Base-by-base conservation (phyloP, 2,888 invertebrate species). In the Arge pagana region DNA sequence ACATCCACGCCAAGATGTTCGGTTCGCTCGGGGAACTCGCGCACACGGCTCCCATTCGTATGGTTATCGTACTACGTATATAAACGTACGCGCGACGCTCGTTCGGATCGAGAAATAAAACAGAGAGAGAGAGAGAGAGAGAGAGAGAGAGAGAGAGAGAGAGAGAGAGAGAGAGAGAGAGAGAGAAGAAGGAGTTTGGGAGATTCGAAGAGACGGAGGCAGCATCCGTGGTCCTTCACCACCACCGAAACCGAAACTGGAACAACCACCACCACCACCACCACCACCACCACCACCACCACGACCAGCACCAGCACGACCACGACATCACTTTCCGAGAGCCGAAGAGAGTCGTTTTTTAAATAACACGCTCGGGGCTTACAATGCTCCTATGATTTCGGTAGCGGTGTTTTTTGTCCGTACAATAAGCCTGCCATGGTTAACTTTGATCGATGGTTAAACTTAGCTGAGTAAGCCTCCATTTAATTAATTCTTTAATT, bases 401-500 rank as follows among this genome's bases (percentile, higher is more conserved):
- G 69, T 72, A 68, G 68, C 70, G 64, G 65, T 63, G 61, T 63
- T 67, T 70, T 68, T 68, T 66, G 66, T 68, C 60, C 66, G 64
- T 61, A 63, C 59, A 66, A 64, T 64, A 59, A 65, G 66, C 53
- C 59, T 52, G 62, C 59, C 59, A 63, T 64, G 65, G 66, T 66
- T 66, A 67, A 63, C 64, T 66, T 65, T 65, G 68, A 68, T 70
- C 68, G 70, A 66, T 67, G 66, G 63, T 60, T 62, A 58, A 66
- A 71, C 67, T 71, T 72, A 70, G 72, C 72, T 73, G 72, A 73
- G 71, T 72, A 73, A 73, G 68, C 73, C 71, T 67, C 67, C 62
- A 61, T 72, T 71, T 71, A 72, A 73, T 73, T 73, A 73, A 72
- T 71, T 73, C 69, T 68, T 70, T 72, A 71, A 73, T 73, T 72